phyloP scores from a whole-genome alignment of 2,113 vertebrate genomes.

The Onychorhynchus coronatus region DNA sequence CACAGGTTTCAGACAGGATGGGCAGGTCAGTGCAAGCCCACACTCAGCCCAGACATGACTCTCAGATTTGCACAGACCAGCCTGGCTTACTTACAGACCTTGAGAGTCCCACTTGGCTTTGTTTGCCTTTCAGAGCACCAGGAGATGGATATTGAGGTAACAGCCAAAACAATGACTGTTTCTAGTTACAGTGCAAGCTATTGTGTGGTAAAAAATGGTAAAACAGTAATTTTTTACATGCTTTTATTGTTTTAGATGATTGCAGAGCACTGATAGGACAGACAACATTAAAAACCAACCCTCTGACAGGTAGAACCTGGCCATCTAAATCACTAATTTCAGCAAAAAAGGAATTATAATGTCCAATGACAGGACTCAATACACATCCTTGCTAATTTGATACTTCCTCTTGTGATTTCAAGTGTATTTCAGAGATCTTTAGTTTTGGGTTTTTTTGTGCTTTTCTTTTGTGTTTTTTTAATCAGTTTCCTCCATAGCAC shows the following conservation, averaged over 20 bases:
- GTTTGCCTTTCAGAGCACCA: neutral
- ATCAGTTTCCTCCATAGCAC: neutral
- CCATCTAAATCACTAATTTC: neutral
- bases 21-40: neutral
- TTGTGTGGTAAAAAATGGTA: neutral
- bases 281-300: neutral
- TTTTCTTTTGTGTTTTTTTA: neutral
- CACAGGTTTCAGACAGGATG: neutral
- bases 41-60: neutral
- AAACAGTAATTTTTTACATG: neutral
- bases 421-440: neutral
- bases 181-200: neutral
- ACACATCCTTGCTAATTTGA: neutral
- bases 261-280: neutral
- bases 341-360: neutral
- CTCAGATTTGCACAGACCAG: neutral
- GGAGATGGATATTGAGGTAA: neutral
- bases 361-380: neutral
- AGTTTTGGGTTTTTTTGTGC: neutral
- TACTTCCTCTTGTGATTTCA: neutral
- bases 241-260: neutral
- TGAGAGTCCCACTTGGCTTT: neutral
- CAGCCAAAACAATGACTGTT: neutral
- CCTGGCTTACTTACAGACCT: neutral
- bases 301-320: neutral